Evolutionary conservation across 2,888 invertebrate species (phyloP).

Genomic region (Lasioglossum calceatum): DNA sequence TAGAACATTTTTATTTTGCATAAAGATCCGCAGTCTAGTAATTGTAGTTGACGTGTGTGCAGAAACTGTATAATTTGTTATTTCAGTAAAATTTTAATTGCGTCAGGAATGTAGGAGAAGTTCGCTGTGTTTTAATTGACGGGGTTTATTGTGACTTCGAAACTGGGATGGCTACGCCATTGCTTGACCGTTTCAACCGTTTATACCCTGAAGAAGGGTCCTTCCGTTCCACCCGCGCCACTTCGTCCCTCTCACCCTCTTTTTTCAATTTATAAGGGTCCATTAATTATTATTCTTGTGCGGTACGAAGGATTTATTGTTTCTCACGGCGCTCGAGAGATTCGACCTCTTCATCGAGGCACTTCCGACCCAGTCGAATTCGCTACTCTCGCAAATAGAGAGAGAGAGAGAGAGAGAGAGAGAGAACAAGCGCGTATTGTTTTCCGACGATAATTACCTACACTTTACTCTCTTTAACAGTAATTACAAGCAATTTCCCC

Average conservation of each 20-base stretch:
- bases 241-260: background rate
- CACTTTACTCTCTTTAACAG: background rate
- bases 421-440: background rate
- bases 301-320: slow-evolving; percentile 11
- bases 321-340: background rate
- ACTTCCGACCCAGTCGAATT: background rate
- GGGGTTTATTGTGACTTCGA: background rate
- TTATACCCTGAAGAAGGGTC: slow-evolving; percentile 2
- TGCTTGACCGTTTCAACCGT: background rate
- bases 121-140: background rate
- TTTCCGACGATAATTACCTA: slow-evolving; percentile 8
- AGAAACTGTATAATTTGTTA: no score
- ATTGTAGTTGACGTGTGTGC: background rate
- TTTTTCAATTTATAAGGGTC: slow-evolving; percentile 1
- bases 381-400: background rate
- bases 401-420: background rate
- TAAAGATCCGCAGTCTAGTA: no score
- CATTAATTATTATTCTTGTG: slow-evolving; percentile 15
- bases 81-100: background rate
- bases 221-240: background rate
- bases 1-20: no score
- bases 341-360: slow-evolving; percentile 1
- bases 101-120: background rate
- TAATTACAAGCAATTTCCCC: slow-evolving; percentile 4
- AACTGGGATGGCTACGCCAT: background rate